Conservation (phyloP, 2,113 vertebrate species). For the Neomonachus schauinslandi region DNA sequence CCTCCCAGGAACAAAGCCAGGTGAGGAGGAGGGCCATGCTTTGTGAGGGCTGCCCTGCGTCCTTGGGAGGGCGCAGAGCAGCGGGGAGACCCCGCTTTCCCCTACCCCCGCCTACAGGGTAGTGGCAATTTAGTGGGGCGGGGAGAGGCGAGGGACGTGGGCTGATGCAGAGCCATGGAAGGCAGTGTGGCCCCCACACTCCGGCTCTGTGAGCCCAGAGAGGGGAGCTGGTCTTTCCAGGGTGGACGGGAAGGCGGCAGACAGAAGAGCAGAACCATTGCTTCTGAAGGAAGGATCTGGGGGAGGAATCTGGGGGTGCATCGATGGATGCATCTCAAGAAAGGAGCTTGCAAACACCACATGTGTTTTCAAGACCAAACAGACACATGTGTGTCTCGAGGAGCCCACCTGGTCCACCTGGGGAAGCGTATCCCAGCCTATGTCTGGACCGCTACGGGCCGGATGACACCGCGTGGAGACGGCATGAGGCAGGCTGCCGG, state of each 20-base stretch:
- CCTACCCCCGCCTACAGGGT: neutral
- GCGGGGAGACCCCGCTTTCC: neutral
- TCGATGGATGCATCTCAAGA: fast-evolving
- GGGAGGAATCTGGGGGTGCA: too few relatives aligned
- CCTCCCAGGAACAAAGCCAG: neutral
- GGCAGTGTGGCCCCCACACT: neutral
- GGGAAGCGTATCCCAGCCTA: neutral
- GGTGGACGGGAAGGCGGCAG: neutral
- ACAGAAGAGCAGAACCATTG: neutral
- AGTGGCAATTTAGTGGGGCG: neutral
- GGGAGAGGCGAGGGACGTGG: too few relatives aligned
- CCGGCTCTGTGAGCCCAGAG: neutral
- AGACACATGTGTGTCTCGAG: neutral
- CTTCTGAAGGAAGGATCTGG: neutral
- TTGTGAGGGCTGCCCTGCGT: neutral
- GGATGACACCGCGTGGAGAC: fast-evolving
- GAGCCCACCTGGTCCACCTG: too few relatives aligned
- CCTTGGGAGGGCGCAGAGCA: neutral
- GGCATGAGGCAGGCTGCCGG: too few relatives aligned
- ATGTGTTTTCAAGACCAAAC: neutral
- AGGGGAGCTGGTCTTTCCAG: neutral
- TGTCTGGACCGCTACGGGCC: neutral
- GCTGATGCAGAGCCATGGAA: neutral
- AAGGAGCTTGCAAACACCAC: neutral
- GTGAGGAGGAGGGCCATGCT: neutral